Conservation (phyloP, 2,113 vertebrate species). For the Drymodes brunneopygia region DNA sequence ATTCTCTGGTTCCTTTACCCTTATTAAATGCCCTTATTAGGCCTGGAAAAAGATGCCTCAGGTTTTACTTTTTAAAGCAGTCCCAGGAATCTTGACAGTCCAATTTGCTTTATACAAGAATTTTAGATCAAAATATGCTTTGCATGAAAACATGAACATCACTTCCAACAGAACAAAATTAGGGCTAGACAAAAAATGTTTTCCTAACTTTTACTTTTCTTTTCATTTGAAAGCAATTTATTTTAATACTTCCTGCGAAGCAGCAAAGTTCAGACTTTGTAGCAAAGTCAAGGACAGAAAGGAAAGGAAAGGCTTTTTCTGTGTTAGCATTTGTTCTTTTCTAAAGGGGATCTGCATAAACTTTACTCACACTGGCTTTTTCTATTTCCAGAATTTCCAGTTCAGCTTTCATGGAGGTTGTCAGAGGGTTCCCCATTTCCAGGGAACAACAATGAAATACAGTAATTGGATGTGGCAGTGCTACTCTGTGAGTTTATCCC, state of each 20-base stretch:
- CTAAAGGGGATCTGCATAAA: background rate
- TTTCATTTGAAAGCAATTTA: conserved; percentile 27
- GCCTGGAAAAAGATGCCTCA: conserved; percentile 67
- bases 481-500: conserved; percentile 27
- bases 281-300: background rate
- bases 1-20: conserved; percentile 48
- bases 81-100: conserved; percentile 5
- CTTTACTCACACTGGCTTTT: background rate
- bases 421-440: background rate
- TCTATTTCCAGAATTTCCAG: background rate
- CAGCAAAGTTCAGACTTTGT: background rate
- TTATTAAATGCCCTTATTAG: conserved; percentile 69
- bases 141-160: background rate
- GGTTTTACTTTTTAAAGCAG: conserved; percentile 10
- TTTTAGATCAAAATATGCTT: conserved; percentile 28
- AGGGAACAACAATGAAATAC: background rate
- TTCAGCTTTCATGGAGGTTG: background rate
- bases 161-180: conserved; percentile 3
- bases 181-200: background rate
- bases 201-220: background rate
- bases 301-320: background rate
- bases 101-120: conserved; percentile 10
- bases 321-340: background rate
- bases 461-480: conserved; percentile 42
- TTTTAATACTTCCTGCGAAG: background rate